These are phyloP conservation scores for Tipula helvola DNA, from an alignment of 2,888 invertebrate species.

Conservation along the genomic window DNA sequence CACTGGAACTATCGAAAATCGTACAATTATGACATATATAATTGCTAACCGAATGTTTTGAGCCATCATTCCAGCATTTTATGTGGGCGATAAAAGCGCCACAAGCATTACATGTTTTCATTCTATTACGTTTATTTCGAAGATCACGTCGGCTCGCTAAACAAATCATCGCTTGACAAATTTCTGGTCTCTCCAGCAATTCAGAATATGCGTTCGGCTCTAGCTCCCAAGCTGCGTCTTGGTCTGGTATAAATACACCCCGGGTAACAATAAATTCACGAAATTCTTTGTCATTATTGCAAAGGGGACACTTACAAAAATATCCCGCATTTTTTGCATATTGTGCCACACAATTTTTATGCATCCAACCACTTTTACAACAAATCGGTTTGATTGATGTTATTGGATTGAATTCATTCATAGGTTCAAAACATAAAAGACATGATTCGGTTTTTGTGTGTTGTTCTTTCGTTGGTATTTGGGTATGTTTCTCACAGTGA, in stretches of 20 bases:
- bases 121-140: not conserved
- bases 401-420: slow-evolving; percentile 35
- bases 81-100: slow-evolving; percentile 22
- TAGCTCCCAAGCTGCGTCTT: slow-evolving; percentile 75
- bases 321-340: slow-evolving; percentile 66
- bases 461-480: not conserved
- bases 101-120: slow-evolving; percentile 22
- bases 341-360: slow-evolving; percentile 54
- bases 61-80: slow-evolving; percentile 13
- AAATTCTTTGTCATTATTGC: slow-evolving; percentile 57
- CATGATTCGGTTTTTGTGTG: slow-evolving; percentile 34
- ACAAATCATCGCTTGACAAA: slow-evolving; percentile 49
- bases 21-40: not conserved
- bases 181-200: slow-evolving; percentile 46
- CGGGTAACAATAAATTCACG: slow-evolving; percentile 44
- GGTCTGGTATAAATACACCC: slow-evolving; percentile 72
- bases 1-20: not conserved
- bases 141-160: not conserved
- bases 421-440: slow-evolving; percentile 54
- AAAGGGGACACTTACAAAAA: slow-evolving; percentile 73
- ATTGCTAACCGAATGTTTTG: not conserved
- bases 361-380: slow-evolving; percentile 67
- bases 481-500: slow-evolving; percentile 24
- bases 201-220: slow-evolving; percentile 64
- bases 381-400: slow-evolving; percentile 59